Percentiles rank a stretch among this genome's conserved stretches.
Conservation (phyloP, 2,113 vertebrate genomes). For the Stigmatopora argus region DNA sequence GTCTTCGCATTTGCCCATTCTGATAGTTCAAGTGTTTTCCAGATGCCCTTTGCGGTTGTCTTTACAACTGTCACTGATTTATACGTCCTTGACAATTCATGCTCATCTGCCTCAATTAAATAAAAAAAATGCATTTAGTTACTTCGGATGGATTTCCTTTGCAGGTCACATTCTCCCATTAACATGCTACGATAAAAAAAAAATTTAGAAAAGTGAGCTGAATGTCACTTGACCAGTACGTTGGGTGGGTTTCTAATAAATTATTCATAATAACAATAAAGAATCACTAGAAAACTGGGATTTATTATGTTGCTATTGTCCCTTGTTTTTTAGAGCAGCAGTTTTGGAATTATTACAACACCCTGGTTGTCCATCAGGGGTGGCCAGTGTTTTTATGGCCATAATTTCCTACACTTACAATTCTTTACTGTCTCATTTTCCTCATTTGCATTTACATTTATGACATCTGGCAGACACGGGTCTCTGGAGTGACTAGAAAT, state of each 20-base stretch:
- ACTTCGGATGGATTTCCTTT: neutral
- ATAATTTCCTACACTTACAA: constrained; percentile 4
- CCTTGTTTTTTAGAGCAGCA: constrained; percentile 14
- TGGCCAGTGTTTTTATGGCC: constrained; percentile 8
- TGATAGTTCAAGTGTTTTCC: constrained; percentile 41
- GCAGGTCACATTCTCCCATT: neutral
- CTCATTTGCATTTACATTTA: constrained; percentile 15
- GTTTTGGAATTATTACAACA: constrained; percentile 9
- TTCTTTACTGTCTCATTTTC: constrained; percentile 9
- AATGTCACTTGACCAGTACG: too few species aligned
- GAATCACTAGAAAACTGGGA: neutral
- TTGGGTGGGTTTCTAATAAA: neutral
- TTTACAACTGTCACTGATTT: constrained; percentile 50
- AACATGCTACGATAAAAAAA: neutral
- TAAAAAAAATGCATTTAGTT: neutral
- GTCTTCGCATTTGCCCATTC: constrained; percentile 55
- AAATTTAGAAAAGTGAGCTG: neutral
- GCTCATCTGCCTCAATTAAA: constrained; percentile 25
- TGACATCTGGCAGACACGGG: constrained; percentile 14
- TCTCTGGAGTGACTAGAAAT: constrained; percentile 6
- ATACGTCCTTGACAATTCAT: constrained; percentile 34
- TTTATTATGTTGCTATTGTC: constrained; percentile 1
- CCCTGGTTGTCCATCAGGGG: neutral
- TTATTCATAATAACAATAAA: neutral
- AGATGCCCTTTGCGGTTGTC: constrained; percentile 45